A percentile compares a stretch with the other conserved stretches of the same genome.
phyloP scores from a whole-genome alignment of 2,113 vertebrate species.

The Brachyhypopomus gauderio region DNA sequence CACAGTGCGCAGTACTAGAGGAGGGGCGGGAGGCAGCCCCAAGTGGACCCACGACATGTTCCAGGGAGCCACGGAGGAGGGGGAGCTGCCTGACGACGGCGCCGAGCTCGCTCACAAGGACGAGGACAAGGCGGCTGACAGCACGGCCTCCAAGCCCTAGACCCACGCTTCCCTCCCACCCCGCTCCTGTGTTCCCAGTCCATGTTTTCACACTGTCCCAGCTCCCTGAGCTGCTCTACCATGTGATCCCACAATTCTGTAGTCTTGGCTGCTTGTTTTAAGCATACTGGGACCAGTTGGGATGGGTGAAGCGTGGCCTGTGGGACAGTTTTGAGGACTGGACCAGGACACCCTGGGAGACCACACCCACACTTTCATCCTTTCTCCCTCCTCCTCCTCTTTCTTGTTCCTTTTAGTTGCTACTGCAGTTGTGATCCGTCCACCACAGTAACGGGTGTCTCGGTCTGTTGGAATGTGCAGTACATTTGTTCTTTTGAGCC shows the following conservation, averaged over 20 bases:
- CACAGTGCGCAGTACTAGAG: slow-evolving; percentile 86
- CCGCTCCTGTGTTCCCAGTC: too few species aligned
- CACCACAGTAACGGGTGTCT: background rate
- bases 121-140: slow-evolving; percentile 71
- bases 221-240: too few species aligned
- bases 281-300: too few species aligned
- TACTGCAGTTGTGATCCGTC: slow-evolving; percentile 4
- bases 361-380: too few species aligned
- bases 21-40: slow-evolving; percentile 81
- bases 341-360: too few species aligned
- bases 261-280: too few species aligned
- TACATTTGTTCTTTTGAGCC: background rate
- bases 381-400: background rate
- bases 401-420: too few species aligned
- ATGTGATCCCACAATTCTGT: too few species aligned
- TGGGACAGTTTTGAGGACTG: too few species aligned
- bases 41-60: slow-evolving; percentile 98
- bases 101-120: slow-evolving; percentile 84
- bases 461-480: background rate
- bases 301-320: too few species aligned
- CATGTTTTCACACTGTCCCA: too few species aligned
- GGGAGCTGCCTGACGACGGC: slow-evolving; percentile 80
- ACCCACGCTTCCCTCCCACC: background rate
- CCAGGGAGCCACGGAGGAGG: slow-evolving; percentile 86
- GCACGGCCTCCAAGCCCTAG: slow-evolving; percentile 73